Evolutionary conservation across 2,113 vertebrate species (phyloP), one percentile per base, ranked within the genome.

Genomic region (Eira barbara): DNA sequence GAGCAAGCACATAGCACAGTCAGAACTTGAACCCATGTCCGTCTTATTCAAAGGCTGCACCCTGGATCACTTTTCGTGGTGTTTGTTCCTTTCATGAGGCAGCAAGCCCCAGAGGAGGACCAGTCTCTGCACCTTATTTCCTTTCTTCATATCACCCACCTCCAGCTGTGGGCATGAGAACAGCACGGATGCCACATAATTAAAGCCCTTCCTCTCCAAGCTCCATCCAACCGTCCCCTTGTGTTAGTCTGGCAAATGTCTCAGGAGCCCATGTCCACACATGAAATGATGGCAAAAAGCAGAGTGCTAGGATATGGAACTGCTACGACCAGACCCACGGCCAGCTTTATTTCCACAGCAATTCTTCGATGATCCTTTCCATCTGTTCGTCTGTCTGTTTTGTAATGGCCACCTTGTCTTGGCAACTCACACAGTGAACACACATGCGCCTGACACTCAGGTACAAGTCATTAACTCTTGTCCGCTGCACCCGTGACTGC

Each of bases 261-360:
- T 85, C 59, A 49, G 83, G 91, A 4, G 47, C 93, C 47, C 29
- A 9, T 59, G 87, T 83, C 82, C 97, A 61, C 55, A 81, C 55
- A 55, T 89, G 94, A n/a, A 91, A 73, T 79, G 8, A 4, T 0
- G 14, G 25, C 73, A 27, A 25, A 45, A 45, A 65, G 20, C 49
- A 31, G 25, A 13, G 34, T 45, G 25, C 47, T n/a, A n/a, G 17
- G 36, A 8, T 29, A 7, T 31, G 39, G 63, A 27, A 63, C 59
- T 49, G 21, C 52, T 34, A 13, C 2, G 6, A 25, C 25, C 9
- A 20, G 86, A 23, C 31, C 59, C 25, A 11, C 0, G 4, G 47
- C 36, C 39, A 71, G 57, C 18, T 74, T 85, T 36, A 1, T 93
- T 93, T 57, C 69, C 57, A 49, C 39, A 89, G 83, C 29, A 20